Evolutionary conservation across 1,140 invertebrate genomes (phyloP).

Genomic region (Drosophila miranda): DNA sequence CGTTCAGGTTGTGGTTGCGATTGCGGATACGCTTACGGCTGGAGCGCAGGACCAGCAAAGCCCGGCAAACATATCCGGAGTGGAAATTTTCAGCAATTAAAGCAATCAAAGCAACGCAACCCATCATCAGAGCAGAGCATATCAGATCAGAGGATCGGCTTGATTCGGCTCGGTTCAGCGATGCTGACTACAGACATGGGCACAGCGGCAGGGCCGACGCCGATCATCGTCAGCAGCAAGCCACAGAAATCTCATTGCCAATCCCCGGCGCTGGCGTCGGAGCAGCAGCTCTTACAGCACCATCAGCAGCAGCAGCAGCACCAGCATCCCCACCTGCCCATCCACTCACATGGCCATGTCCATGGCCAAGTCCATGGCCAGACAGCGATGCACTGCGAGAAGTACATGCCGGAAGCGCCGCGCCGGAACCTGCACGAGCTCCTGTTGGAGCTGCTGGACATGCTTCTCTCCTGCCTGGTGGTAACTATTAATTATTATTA

Average conservation of each 20-base stretch:
- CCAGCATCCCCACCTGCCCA: slow-evolving; percentile 9
- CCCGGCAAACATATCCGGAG: too few relatives aligned
- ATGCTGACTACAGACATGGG: slow-evolving; percentile 65
- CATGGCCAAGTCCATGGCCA: slow-evolving; percentile 17
- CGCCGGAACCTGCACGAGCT: slow-evolving; percentile 82
- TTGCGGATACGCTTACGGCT: neutral
- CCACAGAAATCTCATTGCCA: slow-evolving; percentile 53
- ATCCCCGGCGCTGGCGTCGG: slow-evolving; percentile 16
- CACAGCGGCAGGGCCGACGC: slow-evolving; percentile 30
- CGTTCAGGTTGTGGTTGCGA: slow-evolving; percentile 17
- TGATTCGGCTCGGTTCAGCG: neutral
- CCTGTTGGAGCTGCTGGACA: slow-evolving; percentile 87
- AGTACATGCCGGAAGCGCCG: slow-evolving; percentile 79
- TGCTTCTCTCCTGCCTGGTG: slow-evolving; percentile 87
- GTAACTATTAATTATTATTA: too few relatives aligned
- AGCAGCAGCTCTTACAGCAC: slow-evolving; percentile 46
- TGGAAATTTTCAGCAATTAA: too few relatives aligned
- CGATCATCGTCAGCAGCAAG: slow-evolving; percentile 52
- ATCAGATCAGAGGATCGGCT: too few relatives aligned
- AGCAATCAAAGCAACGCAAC: too few relatives aligned
- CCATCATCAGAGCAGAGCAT: too few relatives aligned
- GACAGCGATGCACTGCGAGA: slow-evolving; percentile 30
- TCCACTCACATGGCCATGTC: slow-evolving; percentile 22
- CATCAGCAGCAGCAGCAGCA: slow-evolving; percentile 33
- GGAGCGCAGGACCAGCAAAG: neutral